Base-by-base conservation (phyloP, 2,797 vertebrate species). In the Etheostoma perlongum region DNA sequence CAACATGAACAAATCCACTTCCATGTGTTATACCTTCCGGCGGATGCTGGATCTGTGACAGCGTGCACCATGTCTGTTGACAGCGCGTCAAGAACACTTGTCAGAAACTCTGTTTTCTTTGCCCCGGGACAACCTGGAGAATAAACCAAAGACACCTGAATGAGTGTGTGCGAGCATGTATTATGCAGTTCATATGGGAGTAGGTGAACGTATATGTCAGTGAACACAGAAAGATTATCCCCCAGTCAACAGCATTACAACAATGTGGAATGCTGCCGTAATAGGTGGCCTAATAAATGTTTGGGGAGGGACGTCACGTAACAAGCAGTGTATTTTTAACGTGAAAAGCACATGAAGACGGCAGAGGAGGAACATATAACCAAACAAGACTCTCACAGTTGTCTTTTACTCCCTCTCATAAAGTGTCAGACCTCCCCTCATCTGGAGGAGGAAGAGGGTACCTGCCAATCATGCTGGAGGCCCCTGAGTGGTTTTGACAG, bases 31-130 rank as follows among this genome's bases (percentile, higher is more conserved):
- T 90, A 99, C 98, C 97, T 97, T 93, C 96, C 94, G 0, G 96
- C 96, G 6, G 97, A 95, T 15, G 97, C 85, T 27, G 97, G 96
- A 89, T 97, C 97, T 12, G 98, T 99, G 74, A 98, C 97, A 0
- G 98, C 97, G 0, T 98, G 97, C 61, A 99, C 98, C 98, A 99
- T 99, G 91, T 99, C 98, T 4, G 97, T 99, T 65, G 97, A 98
- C 66, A 99, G 85, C 0, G 98, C 97, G 1, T 99, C 98, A 91
- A 99, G 94, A 81, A 99, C 96, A 62, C 97, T 99, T 0, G 97
- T 99, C 88, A 99, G 95, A 79, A 99, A 99, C 85, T 98, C 98
- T 2, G 95, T 97, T 93, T 99, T 99, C 91, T 98, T 99, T 86
- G 95, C 93, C 47, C 97, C 98, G 1, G 97, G 97, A 92, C 98